Base-by-base conservation (phyloP, 2,797 vertebrate species). In the Argya squamiceps region DNA sequence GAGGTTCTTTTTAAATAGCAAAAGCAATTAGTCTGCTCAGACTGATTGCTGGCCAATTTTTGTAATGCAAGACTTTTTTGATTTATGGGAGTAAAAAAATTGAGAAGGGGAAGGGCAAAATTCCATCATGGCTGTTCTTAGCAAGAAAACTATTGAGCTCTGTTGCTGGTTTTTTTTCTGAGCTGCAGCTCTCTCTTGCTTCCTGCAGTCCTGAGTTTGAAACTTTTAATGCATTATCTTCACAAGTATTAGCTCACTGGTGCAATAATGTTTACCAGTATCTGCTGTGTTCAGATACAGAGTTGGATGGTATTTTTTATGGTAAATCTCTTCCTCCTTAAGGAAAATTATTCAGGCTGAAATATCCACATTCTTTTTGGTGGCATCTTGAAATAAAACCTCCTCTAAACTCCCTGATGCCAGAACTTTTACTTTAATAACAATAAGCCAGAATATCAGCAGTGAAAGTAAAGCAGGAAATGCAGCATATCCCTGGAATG, bases 41-140 rank as follows among this genome's bases (percentile, higher is more conserved):
- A 97, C 92, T 98, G 97, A 97, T 97, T 97, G 88, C 93, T 97
- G 94, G 93, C 94, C 95, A 96, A 89, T 95, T 96, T 85, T 93
- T 84, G 93, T 92, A 78, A 84, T 86, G 85, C 86, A 90, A 82
- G 80, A 88, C 47, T 76, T 94, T 84, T 94, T 88, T 95, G 88
- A 95, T 93, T 93, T 93, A 92, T 88, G 80, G 18, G 12, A 85
- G 24, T 55, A 73, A 92, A 84, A 94, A 70, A 92, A 82, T 44
- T 46, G 64, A 68, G 84, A 84, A 64, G 68, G 39, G 44, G 49
- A 92, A 82, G 82, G 50, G n/a, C 76, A 94, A 93, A 96, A 91
- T 79, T 93, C 93, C 59, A 47, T 71, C 0, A 2, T 90, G 80
- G 59, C 52, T 75, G 39, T 32, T 86, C 58, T 78, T 69, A 76